Evolutionary conservation across 2,797 vertebrate genomes (phyloP).

Genomic region (Antennarius maculatus): DNA sequence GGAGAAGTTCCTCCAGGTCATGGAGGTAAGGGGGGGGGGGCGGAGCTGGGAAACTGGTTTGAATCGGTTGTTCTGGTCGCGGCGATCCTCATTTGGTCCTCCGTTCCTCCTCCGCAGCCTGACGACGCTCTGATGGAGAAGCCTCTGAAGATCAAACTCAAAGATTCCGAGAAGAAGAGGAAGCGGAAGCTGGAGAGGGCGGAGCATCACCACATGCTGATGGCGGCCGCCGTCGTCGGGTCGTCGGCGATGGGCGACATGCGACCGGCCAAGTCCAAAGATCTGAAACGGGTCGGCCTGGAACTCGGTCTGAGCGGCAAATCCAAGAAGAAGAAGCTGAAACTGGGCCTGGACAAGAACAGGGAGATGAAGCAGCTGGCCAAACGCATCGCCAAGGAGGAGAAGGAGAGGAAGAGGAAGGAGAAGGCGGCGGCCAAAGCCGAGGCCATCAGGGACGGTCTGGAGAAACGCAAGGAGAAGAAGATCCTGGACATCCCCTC

Average conservation of each 20-base stretch:
- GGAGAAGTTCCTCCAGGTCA: conserved; percentile 94
- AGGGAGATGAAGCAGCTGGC: conserved; percentile 95
- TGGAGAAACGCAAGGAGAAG: conserved; percentile 94
- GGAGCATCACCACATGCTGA: conserved; percentile 88
- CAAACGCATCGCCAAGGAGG: conserved; percentile 96
- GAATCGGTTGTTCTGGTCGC: background rate
- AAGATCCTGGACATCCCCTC: conserved; percentile 98
- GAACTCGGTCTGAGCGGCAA: conserved; percentile 84
- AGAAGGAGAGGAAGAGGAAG: conserved; percentile 94
- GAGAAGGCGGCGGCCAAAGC: conserved; percentile 91
- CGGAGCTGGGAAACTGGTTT: background rate
- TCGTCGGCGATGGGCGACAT: conserved; percentile 56
- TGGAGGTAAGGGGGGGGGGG: conserved; percentile 86
- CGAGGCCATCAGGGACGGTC: conserved; percentile 87
- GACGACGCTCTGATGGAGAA: conserved; percentile 94
- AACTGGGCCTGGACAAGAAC: conserved; percentile 92
- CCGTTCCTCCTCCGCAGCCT: conserved; percentile 65
- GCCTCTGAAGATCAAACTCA: conserved; percentile 91
- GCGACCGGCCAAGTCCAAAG: conserved; percentile 89
- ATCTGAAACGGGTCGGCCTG: conserved; percentile 88
- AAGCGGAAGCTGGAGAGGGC: conserved; percentile 94
- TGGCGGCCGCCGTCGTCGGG: conserved; percentile 71
- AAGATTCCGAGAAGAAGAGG: conserved; percentile 94
- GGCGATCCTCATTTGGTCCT: background rate
- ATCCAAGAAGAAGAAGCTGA: conserved; percentile 97